These are phyloP conservation scores for Loripinus fragilis DNA, from an alignment of 2,888 invertebrate species.

Conservation along the genomic window DNA sequence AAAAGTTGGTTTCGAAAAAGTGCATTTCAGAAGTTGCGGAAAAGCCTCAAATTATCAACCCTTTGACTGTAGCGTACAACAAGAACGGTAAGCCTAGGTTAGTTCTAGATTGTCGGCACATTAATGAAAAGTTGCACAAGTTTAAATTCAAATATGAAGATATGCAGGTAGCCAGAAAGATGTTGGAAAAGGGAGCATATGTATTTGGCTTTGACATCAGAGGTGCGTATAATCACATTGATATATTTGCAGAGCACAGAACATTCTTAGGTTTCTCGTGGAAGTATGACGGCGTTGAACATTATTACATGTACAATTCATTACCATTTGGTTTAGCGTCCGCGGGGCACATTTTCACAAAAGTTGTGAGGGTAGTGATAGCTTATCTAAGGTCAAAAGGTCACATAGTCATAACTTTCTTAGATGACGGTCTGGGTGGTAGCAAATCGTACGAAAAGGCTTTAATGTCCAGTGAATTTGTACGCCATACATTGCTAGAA, in stretches of 20 bases:
- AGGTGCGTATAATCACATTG: constrained; percentile 6
- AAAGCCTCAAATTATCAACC: neutral
- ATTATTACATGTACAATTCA: neutral
- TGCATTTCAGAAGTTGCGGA: neutral
- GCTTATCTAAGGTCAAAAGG: constrained; percentile 20
- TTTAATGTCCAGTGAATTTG: neutral
- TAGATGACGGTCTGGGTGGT: constrained; percentile 39
- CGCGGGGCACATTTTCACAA: constrained; percentile 14
- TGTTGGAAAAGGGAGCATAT: constrained; percentile 19
- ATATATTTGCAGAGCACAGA: neutral
- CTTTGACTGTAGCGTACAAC: neutral
- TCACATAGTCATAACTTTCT: constrained; percentile 23
- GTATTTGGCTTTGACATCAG: neutral
- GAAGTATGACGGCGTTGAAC: neutral
- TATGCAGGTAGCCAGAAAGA: neutral
- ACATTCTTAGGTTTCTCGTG: neutral
- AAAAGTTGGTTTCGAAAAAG: neutral
- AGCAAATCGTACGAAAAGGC: constrained; percentile 3
- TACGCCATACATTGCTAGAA: neutral
- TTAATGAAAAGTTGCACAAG: neutral
- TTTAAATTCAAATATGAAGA: constrained; percentile 25
- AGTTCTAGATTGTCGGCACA: constrained; percentile 14
- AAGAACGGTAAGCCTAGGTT: constrained; percentile 13
- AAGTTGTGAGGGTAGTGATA: constrained; percentile 1
- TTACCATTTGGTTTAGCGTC: neutral